Evolutionary conservation across 1,140 invertebrate genomes (phyloP), one percentile per base, ranked within the genome.

Genomic region (Drosophila miranda): DNA sequence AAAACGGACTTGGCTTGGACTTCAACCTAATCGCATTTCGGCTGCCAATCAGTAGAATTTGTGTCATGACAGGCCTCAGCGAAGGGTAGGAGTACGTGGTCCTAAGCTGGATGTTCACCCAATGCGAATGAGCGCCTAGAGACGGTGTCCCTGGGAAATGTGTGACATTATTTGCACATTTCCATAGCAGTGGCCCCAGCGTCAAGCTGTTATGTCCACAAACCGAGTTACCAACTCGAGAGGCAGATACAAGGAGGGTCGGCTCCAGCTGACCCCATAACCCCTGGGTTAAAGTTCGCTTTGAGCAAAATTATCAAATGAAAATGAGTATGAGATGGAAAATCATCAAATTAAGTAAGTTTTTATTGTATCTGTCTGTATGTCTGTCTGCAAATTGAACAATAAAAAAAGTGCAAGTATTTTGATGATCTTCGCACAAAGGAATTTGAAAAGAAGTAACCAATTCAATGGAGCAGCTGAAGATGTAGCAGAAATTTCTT

Each of bases 381-480:
- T n/a, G 16, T 49, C 46, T 11, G 56, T 26, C 61, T 58, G 54
- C 48, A 59, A 86, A 77, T 74, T 81, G 81, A 68, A 81, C 82
- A 81, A 86, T 86, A 78, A 81, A 81, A 81, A 84, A 84, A 81
- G 81, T 84, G 86, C 73, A 86, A 84, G 77, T 86, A 84, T 77
- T 78, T 74, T 77, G 67, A 84, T 84, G 81, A 83, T 71, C 64
- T 82, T 54, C 67, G 83, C 56, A 63, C 57, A 59, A 46, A 13
- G 53, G 64, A 79, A 84, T 80, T 75, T 57, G 60, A 48, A 34
- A 3, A 34, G 30, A 11, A 11, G 56, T 63, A 75, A 49, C 70
- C 68, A 73, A 73, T 55, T 46, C 68, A 62, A 26, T 43, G 23
- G 38, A 23, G 23, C 8, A 61, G 67, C 23, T 34, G 26, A 14